Conservation (phyloP, 2,113 vertebrate species). For the Dolichotis patagonum region DNA sequence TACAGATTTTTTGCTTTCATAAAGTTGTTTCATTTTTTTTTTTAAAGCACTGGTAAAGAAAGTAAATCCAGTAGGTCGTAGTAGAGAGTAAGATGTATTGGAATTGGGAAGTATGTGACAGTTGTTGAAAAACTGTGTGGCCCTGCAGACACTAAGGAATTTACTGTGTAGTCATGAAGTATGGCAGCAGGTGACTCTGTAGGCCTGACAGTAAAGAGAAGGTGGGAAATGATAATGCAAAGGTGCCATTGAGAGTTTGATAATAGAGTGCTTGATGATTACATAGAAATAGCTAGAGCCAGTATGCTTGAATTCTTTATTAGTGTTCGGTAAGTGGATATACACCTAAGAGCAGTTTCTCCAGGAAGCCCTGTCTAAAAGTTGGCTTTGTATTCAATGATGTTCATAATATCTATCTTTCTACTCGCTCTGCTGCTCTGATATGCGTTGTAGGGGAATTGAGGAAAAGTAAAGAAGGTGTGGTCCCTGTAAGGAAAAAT, state of each 20-base stretch:
- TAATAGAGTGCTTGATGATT: background rate
- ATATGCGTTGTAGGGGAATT: background rate
- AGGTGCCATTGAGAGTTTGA: background rate
- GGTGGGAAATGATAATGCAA: too few relatives aligned
- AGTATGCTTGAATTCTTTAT: background rate
- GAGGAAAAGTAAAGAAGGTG: background rate
- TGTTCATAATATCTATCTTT: background rate
- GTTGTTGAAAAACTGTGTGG: background rate
- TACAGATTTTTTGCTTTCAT: background rate
- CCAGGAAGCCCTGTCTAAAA: background rate
- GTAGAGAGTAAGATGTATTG: background rate
- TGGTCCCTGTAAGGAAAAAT: background rate
- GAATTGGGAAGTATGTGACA: background rate
- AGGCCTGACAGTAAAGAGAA: background rate
- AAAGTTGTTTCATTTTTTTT: background rate
- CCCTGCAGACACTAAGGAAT: background rate
- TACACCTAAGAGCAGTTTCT: background rate
- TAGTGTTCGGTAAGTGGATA: background rate
- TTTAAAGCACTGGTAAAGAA: background rate
- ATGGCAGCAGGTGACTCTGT: rapidly evolving
- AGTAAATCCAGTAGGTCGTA: background rate
- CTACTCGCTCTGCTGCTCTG: background rate
- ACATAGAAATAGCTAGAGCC: background rate
- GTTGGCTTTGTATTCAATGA: background rate
- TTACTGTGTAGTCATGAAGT: background rate